These are phyloP conservation scores for Drepana arcuata DNA, from an alignment of 1,140 invertebrate genomes.

Conservation along the genomic window DNA sequence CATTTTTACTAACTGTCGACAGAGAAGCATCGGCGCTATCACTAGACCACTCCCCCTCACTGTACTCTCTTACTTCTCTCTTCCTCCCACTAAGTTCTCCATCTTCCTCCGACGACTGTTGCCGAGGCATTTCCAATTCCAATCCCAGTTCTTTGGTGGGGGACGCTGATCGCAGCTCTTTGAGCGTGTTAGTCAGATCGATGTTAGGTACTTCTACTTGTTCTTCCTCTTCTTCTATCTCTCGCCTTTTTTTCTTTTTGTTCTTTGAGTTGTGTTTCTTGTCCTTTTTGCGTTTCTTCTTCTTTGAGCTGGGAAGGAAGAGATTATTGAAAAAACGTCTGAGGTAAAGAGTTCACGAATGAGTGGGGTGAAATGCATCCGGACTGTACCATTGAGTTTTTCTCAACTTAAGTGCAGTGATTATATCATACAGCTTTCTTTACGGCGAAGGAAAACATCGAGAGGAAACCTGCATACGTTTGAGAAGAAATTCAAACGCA, in stretches of 20 bases:
- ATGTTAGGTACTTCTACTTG: constrained; percentile 23
- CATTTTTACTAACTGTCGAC: too few relatives aligned
- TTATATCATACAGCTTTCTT: too few relatives aligned
- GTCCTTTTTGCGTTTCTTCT: constrained; percentile 48
- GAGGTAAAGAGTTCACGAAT: too few relatives aligned
- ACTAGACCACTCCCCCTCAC: constrained; percentile 61
- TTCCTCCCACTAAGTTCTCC: constrained; percentile 17
- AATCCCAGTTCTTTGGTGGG: constrained; percentile 45
- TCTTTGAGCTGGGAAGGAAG: constrained; percentile 27
- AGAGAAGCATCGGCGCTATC: constrained; percentile 41
- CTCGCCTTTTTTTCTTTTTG: constrained; percentile 32
- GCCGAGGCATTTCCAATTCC: too few relatives aligned
- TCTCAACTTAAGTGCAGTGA: too few relatives aligned
- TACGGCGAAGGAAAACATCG: too few relatives aligned
- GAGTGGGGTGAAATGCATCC: too few relatives aligned
- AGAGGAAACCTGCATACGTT: too few relatives aligned
- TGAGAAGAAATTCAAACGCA: too few relatives aligned
- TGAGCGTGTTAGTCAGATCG: constrained; percentile 45
- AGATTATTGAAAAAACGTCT: too few relatives aligned
- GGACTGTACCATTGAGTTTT: too few relatives aligned
- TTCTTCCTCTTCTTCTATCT: constrained; percentile 19
- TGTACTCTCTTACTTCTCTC: constrained; percentile 40
- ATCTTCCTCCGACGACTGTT: constrained; percentile 20
- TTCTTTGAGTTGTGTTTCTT: constrained; percentile 35
- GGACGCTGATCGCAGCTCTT: constrained; percentile 38